These are phyloP conservation scores for Nerophis lumbriciformis DNA, from an alignment of 2,113 vertebrate species.

Conservation along the genomic window DNA sequence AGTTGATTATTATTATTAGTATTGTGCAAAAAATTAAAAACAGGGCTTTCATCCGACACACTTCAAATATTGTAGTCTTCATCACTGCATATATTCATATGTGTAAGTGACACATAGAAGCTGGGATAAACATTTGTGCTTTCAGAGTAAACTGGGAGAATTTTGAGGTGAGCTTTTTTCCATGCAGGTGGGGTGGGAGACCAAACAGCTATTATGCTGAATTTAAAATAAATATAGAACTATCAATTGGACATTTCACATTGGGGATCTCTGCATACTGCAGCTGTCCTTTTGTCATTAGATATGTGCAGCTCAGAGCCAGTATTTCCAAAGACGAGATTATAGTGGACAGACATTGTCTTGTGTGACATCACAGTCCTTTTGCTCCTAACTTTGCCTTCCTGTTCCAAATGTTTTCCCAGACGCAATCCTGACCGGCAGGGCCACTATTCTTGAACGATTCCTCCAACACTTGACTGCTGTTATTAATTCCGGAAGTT, in stretches of 20 bases:
- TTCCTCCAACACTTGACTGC: slow-evolving; percentile 18
- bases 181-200: too few relatives aligned
- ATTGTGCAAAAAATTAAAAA: too few relatives aligned
- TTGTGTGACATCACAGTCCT: slow-evolving; percentile 1
- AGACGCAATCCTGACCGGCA: slow-evolving; percentile 70
- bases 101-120: too few relatives aligned
- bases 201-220: slow-evolving; percentile 46
- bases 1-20: too few relatives aligned
- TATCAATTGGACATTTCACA: slow-evolving; percentile 14
- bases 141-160: slow-evolving; percentile 28
- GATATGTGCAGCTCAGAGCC: slow-evolving; percentile 1
- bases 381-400: slow-evolving; percentile 8
- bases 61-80: too few relatives aligned
- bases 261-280: slow-evolving; percentile 14
- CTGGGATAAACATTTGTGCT: slow-evolving; percentile 41
- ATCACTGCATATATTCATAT: too few relatives aligned
- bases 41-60: too few relatives aligned
- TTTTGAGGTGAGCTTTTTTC: slow-evolving; percentile 5
- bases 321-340: not conserved
- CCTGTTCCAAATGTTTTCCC: slow-evolving; percentile 13
- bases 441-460: slow-evolving; percentile 29
- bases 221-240: slow-evolving; percentile 26
- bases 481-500: slow-evolving; percentile 48
- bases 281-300: slow-evolving; percentile 5
- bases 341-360: slow-evolving; percentile 5